Conservation (phyloP, 2,113 vertebrate species). For the Bos javanicus region DNA sequence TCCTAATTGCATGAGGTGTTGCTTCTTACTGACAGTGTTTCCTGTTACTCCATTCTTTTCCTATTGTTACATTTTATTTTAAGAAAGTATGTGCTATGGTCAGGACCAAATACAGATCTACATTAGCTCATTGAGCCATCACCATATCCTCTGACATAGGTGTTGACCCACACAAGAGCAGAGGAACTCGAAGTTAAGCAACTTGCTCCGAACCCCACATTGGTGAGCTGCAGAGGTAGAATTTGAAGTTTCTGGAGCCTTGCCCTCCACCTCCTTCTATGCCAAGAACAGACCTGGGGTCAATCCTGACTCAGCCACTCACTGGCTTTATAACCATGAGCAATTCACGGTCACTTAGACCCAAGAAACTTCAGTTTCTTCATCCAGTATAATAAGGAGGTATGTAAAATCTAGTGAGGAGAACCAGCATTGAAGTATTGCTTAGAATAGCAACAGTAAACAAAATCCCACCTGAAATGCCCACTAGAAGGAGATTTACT, state of each 20-base stretch:
- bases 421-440: neutral
- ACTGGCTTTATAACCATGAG: neutral
- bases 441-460: neutral
- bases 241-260: neutral
- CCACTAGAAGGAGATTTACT: neutral
- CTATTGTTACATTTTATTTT: neutral
- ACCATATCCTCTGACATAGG: neutral
- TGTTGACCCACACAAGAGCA: neutral
- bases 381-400: neutral
- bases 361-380: neutral
- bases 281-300: neutral
- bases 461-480: neutral
- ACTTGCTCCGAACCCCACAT: neutral
- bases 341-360: neutral
- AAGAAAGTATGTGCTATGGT: neutral
- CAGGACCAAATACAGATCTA: neutral
- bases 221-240: neutral
- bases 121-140: neutral
- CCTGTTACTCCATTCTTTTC: neutral
- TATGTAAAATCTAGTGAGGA: neutral
- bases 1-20: neutral
- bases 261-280: accelerated
- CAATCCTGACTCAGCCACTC: neutral
- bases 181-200: neutral
- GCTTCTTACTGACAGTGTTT: neutral